These are phyloP conservation scores for Syngnathus rostellatus DNA, from an alignment of 2,797 vertebrate species.

Conservation along the genomic window DNA sequence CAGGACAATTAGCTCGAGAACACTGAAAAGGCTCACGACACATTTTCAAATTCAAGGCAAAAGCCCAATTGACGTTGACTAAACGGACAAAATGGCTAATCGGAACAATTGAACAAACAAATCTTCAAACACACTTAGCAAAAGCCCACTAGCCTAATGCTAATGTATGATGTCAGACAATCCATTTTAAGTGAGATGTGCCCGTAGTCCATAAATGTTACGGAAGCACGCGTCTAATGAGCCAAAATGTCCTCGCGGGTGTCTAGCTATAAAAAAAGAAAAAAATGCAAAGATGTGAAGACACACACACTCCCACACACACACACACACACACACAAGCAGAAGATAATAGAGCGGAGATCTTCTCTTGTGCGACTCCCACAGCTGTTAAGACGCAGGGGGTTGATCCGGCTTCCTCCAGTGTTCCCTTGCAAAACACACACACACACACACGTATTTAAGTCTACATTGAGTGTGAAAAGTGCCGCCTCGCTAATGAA, in stretches of 20 bases:
- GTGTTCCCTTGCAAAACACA: constrained; percentile 12
- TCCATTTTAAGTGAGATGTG: too few species aligned
- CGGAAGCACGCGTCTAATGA: not conserved
- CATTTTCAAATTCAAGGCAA: too few species aligned
- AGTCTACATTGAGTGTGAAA: constrained; percentile 12
- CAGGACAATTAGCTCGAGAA: too few species aligned
- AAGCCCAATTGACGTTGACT: too few species aligned
- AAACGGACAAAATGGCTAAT: too few species aligned
- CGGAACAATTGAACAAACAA: too few species aligned
- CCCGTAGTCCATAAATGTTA: too few species aligned
- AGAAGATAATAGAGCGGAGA: constrained; percentile 57
- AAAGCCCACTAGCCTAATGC: too few species aligned
- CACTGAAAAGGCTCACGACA: too few species aligned
- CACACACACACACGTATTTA: constrained; percentile 12
- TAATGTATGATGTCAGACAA: too few species aligned
- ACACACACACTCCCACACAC: constrained; percentile 6
- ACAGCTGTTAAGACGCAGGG: constrained; percentile 44
- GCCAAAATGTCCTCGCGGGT: not conserved
- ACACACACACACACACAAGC: constrained; percentile 23
- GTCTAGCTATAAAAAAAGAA: not conserved
- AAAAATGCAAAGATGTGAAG: constrained; percentile 3
- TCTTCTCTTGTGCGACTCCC: constrained; percentile 53
- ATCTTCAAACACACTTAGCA: too few species aligned
- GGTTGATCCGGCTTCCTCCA: constrained; percentile 44
- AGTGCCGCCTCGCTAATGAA: constrained; percentile 8